These are phyloP conservation scores for Diplogasteroides magnus DNA, from an alignment of 1,140 invertebrate genomes.

Conservation along the genomic window DNA sequence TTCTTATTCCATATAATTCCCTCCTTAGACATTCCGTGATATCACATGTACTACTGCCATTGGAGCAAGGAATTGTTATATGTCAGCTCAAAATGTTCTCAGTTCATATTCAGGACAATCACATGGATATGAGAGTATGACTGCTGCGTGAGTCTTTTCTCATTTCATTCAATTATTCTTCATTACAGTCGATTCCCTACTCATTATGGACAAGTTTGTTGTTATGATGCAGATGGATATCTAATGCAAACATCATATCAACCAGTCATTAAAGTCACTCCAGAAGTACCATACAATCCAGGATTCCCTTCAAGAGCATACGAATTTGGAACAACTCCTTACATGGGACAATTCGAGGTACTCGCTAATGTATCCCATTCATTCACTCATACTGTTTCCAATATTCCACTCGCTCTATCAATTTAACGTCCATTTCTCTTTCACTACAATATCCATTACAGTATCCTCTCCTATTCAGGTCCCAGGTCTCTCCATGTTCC, in stretches of 20 bases:
- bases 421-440: neutral
- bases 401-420: neutral
- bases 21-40: constrained; percentile 45
- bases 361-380: neutral
- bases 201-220: constrained; percentile 55
- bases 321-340: constrained; percentile 53
- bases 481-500: constrained; percentile 48
- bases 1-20: constrained; percentile 3
- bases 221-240: constrained; percentile 52
- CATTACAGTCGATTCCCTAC: constrained; percentile 49
- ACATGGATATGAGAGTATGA: constrained; percentile 39
- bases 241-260: constrained; percentile 55
- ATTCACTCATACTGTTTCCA: neutral
- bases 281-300: constrained; percentile 55
- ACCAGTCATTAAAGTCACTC: constrained; percentile 54
- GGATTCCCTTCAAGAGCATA: constrained; percentile 51
- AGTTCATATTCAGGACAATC: constrained; percentile 41
- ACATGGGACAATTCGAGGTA: constrained; percentile 54
- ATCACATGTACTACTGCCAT: constrained; percentile 53
- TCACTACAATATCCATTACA: no score
- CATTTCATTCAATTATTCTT: neutral
- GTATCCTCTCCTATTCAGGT: constrained; percentile 34
- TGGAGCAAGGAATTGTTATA: constrained; percentile 53
- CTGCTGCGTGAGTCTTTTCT: neutral
- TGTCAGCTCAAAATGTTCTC: constrained; percentile 53